Base-by-base conservation (phyloP, 2,797 vertebrate species). In the Esox masquinongy region DNA sequence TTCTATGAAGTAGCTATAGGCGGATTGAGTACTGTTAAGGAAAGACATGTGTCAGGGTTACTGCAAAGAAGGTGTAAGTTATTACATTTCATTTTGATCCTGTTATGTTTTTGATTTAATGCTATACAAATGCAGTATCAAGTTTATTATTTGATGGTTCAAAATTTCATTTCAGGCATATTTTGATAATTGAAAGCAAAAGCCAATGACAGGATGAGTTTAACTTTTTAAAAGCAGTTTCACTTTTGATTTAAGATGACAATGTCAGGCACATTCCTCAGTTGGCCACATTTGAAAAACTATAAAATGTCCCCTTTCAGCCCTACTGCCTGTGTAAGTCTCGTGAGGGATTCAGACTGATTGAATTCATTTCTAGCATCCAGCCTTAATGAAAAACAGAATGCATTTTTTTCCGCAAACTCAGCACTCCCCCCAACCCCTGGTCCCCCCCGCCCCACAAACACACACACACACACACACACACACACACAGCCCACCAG, bases 331-430 rank as follows among this genome's bases (percentile, higher is more conserved):
- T 63, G 4, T 5, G 3, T 24, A 19, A 16, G 50, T 6, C 17
- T 61, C 22, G 26, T 24, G 3, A 63, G 24, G 14, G 24, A 63
- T 31, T 31, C 29, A 31, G 29, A 61, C 16, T 9, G 22, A 22
- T 12, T 24, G 59, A 63, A 67, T 61, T 31, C 29, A 31, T 31
- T 31, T 67, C 31, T 9, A 36, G 15, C 16, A 36, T 36, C 61
- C 29, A 2, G 19, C 59, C 12, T 63, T 63, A 66, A 19, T 66
- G 26, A 17, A 34, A 66, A 34, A 29, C 26, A 3, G 5, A 16
- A 19, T 39, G 34, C 29, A 31, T 31, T 77, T 74, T 17, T 70
- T 53, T 39, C 29, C 50, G 49, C 75, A 43, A 70, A 5, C 51
- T 12, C n/a, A 71, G 26, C 39, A 68, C 63, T 61, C 74, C 9